These are phyloP conservation scores for Lathamus discolor DNA, from an alignment of 2,113 vertebrate species.

Conservation along the genomic window DNA sequence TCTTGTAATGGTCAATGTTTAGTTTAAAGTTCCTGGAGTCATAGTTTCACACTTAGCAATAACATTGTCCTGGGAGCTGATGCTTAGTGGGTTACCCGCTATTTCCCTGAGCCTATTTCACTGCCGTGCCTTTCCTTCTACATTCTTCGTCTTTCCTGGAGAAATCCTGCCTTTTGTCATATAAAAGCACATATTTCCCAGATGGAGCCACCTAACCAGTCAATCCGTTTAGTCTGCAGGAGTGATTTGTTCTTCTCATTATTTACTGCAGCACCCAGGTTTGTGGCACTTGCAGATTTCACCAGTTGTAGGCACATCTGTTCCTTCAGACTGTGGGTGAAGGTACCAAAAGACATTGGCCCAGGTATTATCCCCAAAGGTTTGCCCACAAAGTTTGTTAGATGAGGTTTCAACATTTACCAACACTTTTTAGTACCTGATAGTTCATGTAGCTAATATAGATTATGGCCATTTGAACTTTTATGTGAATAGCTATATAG, in stretches of 20 bases:
- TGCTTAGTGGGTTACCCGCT: not conserved
- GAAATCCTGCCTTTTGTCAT: not conserved
- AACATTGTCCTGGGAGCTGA: not conserved
- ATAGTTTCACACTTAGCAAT: not conserved
- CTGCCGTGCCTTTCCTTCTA: not conserved
- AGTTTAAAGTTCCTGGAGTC: constrained; percentile 9
- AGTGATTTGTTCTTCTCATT: not conserved
- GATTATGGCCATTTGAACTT: not conserved
- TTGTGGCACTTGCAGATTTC: not conserved
- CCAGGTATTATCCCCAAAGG: not conserved
- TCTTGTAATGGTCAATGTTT: not conserved
- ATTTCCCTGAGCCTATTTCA: not conserved
- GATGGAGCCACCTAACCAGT: not conserved
- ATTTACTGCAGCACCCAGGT: not conserved
- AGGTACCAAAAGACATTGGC: not conserved
- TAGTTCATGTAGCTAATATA: not conserved
- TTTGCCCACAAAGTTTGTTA: not conserved
- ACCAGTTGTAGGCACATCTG: not conserved
- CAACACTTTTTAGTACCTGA: not conserved
- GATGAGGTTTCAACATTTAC: not conserved
- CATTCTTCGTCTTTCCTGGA: not conserved
- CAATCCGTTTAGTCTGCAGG: not conserved
- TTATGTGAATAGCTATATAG: not conserved
- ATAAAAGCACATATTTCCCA: not conserved
- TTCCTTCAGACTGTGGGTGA: not conserved